These are phyloP conservation scores for Parapsyche elsis DNA, from an alignment of 1,140 invertebrate genomes.

Conservation along the genomic window DNA sequence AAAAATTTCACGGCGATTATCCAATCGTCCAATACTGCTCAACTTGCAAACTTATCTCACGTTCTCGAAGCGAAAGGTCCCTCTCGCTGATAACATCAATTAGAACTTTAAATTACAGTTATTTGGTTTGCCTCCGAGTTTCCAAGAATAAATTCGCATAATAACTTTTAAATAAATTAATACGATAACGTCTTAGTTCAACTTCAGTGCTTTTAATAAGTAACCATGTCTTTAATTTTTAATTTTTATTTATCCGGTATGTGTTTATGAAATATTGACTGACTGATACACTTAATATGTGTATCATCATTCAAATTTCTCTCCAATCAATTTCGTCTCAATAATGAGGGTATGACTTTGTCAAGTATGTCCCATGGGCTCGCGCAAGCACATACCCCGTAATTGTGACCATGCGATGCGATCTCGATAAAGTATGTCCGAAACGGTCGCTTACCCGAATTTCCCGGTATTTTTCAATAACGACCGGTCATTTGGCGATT, in stretches of 20 bases:
- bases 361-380: neutral
- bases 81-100: neutral
- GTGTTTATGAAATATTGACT: too few species aligned
- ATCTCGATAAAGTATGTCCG: neutral
- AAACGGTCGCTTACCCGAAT: neutral
- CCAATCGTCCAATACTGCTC: neutral
- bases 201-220: too few species aligned
- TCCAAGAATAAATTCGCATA: too few species aligned
- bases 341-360: neutral
- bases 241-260: too few species aligned
- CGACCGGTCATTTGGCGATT: constrained; percentile 1
- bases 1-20: constrained; percentile 29
- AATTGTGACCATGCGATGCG: neutral
- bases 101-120: neutral
- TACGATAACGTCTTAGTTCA: too few species aligned
- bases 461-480: constrained; percentile 28
- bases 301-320: neutral
- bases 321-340: neutral
- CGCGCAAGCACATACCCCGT: neutral
- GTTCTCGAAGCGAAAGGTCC: neutral
- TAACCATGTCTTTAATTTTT: too few species aligned
- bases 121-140: too few species aligned
- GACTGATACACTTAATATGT: too few species aligned
- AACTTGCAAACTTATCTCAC: neutral
- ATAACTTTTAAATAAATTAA: too few species aligned